A percentile compares a stretch with the other conserved stretches of the same genome.
Evolutionary conservation across 2,888 invertebrate genomes (phyloP).

Genomic region (Bibio marci): DNA sequence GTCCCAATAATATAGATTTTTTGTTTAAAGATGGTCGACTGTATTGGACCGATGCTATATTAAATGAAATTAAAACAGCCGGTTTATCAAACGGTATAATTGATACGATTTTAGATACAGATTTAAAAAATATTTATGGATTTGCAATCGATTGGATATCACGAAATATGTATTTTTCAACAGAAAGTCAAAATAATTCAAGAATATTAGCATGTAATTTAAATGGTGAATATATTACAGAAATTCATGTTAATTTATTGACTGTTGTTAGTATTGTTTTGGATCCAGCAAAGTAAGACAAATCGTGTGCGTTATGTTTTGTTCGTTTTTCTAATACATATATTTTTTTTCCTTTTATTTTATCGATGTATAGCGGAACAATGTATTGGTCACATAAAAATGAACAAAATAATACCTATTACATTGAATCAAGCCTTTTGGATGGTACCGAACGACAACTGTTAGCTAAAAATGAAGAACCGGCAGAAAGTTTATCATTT

Average conservation of each 20-base stretch:
- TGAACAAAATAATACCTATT: constrained; percentile 21
- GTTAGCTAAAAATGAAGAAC: constrained; percentile 18
- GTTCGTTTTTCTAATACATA: no score
- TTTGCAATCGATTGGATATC: constrained; percentile 75
- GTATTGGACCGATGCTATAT: constrained; percentile 63
- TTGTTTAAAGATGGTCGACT: constrained; percentile 44
- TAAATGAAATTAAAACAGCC: constrained; percentile 55
- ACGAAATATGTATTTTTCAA: constrained; percentile 39
- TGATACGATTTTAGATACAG: constrained; percentile 57
- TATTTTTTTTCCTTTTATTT: background rate
- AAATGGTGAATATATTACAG: constrained; percentile 49
- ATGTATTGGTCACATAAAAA: constrained; percentile 39
- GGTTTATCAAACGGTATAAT: constrained; percentile 49
- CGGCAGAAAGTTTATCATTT: constrained; percentile 38
- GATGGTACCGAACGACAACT: constrained; percentile 38
- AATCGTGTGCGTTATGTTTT: no score
- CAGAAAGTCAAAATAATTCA: constrained; percentile 28
- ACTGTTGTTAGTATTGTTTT: constrained; percentile 48
- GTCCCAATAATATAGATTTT: constrained; percentile 51
- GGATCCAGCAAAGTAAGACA: constrained; percentile 41
- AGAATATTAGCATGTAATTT: constrained; percentile 53
- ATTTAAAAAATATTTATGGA: constrained; percentile 33
- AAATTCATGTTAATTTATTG: constrained; percentile 23
- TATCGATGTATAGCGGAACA: constrained; percentile 29
- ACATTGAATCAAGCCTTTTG: constrained; percentile 44